phyloP scores from a whole-genome alignment of 2,888 invertebrate genomes.

The Julus scandinavius region DNA sequence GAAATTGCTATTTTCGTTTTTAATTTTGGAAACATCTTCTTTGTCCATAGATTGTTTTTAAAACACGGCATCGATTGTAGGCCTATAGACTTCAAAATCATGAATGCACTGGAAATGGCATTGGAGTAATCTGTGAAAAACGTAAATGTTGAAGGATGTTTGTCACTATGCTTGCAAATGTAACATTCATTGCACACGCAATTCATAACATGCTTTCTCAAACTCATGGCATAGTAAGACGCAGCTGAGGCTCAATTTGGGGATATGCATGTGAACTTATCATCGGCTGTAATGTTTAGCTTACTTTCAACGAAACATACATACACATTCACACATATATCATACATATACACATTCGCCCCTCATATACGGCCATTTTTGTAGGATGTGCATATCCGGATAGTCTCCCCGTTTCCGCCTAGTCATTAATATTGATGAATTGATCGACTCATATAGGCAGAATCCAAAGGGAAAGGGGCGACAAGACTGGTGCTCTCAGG shows the following conservation, averaged over 20 bases:
- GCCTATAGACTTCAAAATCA: neutral
- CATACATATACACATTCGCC: neutral
- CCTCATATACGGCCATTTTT: neutral
- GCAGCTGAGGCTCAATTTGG: conserved; percentile 13
- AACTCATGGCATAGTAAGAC: neutral
- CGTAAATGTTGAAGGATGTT: neutral
- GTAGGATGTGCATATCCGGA: neutral
- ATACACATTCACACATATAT: too few relatives aligned
- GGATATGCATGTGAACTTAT: neutral
- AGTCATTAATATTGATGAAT: neutral
- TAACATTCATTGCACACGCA: neutral
- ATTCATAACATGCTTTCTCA: neutral
- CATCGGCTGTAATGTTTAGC: neutral
- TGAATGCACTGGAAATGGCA: neutral
- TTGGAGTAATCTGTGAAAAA: neutral
- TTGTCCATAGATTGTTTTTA: neutral
- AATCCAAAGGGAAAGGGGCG: neutral
- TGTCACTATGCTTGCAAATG: neutral
- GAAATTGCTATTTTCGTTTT: neutral
- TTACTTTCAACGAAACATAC: too few relatives aligned
- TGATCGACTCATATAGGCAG: neutral
- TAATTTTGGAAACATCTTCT: neutral
- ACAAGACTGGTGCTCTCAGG: too few relatives aligned
- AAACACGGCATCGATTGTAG: neutral
- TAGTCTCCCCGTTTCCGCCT: neutral